Conservation (phyloP, 2,797 vertebrate species). For the Gallinago nigripennis region DNA sequence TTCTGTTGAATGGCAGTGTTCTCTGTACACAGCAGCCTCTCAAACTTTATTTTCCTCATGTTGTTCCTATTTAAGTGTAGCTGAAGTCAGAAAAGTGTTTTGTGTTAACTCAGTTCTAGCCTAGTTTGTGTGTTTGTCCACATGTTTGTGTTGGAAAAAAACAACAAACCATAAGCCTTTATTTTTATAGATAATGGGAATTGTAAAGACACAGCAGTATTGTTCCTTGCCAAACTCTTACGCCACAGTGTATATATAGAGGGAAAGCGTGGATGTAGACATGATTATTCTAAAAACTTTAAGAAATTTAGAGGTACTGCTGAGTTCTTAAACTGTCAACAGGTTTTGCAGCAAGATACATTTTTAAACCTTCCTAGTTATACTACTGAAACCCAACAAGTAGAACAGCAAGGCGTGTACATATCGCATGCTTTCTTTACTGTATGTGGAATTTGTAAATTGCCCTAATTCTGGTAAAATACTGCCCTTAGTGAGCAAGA, state of each 20-base stretch:
- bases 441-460: not conserved
- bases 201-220: not conserved
- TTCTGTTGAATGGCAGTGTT: not conserved
- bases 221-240: not conserved
- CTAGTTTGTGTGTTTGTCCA: slow-evolving; percentile 37
- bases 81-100: not conserved
- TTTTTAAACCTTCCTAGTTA: not conserved
- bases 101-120: not conserved
- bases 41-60: not conserved
- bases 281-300: not conserved
- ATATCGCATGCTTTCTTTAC: not conserved
- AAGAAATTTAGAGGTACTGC: not conserved
- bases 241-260: not conserved
- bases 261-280: not conserved
- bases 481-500: not conserved
- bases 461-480: not conserved
- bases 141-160: not conserved
- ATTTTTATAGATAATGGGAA: not conserved
- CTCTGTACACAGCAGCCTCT: not conserved
- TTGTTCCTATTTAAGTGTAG: not conserved
- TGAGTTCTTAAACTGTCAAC: not conserved
- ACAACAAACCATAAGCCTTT: not conserved
- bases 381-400: not conserved
- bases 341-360: not conserved
- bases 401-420: not conserved